phyloP scores from a whole-genome alignment of 1,140 invertebrate genomes.

The Pygmarrhopalites habei region DNA sequence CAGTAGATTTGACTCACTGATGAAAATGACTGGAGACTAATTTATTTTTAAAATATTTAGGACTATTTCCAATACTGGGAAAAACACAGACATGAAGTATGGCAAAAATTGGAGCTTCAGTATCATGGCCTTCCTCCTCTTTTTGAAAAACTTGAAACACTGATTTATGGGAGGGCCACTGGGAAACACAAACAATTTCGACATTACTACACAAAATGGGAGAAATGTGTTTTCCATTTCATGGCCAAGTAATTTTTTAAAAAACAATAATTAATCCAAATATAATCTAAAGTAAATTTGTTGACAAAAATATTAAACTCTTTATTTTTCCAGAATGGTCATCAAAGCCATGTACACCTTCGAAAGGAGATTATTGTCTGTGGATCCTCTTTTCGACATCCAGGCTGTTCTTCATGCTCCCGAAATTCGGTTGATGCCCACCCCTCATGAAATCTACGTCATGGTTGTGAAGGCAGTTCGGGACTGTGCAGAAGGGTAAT shows the following conservation, averaged over 20 bases:
- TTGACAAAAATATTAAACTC: no score
- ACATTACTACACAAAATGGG: constrained; percentile 49
- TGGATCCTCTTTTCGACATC: constrained; percentile 65
- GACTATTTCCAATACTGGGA: constrained; percentile 39
- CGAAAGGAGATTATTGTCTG: constrained; percentile 53
- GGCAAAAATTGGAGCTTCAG: constrained; percentile 22
- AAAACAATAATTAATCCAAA: no score
- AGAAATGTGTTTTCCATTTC: constrained; percentile 46
- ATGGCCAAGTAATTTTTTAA: constrained; percentile 41
- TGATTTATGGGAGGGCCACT: constrained; percentile 47
- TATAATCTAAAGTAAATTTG: no score
- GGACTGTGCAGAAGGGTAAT: constrained; percentile 48
- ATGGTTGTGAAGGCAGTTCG: constrained; percentile 54
- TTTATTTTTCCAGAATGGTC: constrained; percentile 49
- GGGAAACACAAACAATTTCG: constrained; percentile 45
- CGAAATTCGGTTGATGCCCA: constrained; percentile 65
- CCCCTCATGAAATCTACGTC: constrained; percentile 64
- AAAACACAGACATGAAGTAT: constrained; percentile 21
- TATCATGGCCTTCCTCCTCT: constrained; percentile 27
- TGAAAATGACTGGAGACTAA: no score
- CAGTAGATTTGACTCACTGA: no score
- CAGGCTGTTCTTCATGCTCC: constrained; percentile 62
- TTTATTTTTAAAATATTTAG: constrained; percentile 7
- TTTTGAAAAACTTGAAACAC: constrained; percentile 32
- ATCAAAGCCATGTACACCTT: constrained; percentile 64